A percentile compares a stretch with the other conserved stretches of the same genome.
Evolutionary conservation across 2,888 invertebrate genomes (phyloP).

Genomic region (Lasius fuliginosus): DNA sequence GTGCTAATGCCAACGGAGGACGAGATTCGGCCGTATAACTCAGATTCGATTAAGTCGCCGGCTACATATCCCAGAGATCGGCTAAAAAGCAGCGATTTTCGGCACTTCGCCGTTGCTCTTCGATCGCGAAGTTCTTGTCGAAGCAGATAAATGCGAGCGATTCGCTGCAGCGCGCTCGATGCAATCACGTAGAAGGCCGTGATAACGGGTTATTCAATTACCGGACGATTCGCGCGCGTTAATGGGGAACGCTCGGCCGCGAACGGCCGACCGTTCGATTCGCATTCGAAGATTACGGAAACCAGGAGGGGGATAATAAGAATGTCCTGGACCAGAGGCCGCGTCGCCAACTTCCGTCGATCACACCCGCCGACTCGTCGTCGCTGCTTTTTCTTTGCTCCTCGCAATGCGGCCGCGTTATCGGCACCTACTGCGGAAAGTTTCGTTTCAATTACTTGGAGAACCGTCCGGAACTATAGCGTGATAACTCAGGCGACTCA

Average conservation of each 20-base stretch:
- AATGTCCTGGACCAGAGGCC: conserved; percentile 50
- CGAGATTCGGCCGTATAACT: conserved; percentile 51
- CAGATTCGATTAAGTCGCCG: conserved; percentile 71
- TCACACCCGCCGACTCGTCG: conserved; percentile 53
- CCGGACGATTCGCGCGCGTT: conserved; percentile 67
- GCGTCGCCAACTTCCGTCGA: conserved; percentile 67
- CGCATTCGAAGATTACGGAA: conserved; percentile 66
- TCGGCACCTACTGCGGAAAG: conserved; percentile 75
- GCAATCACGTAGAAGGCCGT: conserved; percentile 84
- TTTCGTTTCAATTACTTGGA: conserved; percentile 80
- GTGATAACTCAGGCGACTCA: conserved; percentile 80
- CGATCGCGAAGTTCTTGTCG: conserved; percentile 73
- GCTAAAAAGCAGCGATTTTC: conserved; percentile 63
- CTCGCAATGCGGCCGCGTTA: conserved; percentile 13
- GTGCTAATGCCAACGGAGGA: conserved; percentile 35
- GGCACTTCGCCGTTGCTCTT: conserved; percentile 61
- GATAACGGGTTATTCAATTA: conserved; percentile 86
- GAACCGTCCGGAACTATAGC: conserved; percentile 74
- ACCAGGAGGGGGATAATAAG: conserved; percentile 61
- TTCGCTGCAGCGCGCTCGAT: conserved; percentile 71
- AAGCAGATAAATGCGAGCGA: conserved; percentile 71
- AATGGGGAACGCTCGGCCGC: conserved; percentile 70
- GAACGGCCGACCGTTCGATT: conserved; percentile 55
- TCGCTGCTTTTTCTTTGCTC: conserved; percentile 31
- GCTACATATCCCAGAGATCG: conserved; percentile 5